Evolutionary conservation across 2,888 invertebrate genomes (phyloP).

Genomic region (Aleiodes testaceus): DNA sequence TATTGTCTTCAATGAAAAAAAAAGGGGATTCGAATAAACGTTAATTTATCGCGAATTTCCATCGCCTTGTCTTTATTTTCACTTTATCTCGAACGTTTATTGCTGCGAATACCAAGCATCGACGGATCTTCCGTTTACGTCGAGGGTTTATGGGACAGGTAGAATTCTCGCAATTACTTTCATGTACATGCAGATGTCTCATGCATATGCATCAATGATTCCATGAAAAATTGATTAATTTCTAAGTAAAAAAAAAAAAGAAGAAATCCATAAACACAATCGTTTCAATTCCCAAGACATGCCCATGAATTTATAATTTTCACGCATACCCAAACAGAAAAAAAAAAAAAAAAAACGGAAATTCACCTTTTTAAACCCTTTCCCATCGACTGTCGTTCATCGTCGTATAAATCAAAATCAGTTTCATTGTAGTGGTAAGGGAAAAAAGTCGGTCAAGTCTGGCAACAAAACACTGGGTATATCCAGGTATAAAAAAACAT

Average conservation of each 20-base stretch:
- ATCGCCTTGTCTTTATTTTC: slow-evolving; percentile 6
- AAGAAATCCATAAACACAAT: slow-evolving; percentile 35
- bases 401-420: slow-evolving; percentile 73
- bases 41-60: slow-evolving; percentile 58
- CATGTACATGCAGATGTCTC: no score
- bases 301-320: slow-evolving; percentile 72
- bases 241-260: no score
- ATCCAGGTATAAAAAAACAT: slow-evolving; percentile 66
- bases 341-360: slow-evolving; percentile 17
- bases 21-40: slow-evolving; percentile 52
- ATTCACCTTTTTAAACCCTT: slow-evolving; percentile 52
- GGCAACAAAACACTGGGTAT: slow-evolving; percentile 61
- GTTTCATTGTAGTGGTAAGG: slow-evolving; percentile 63
- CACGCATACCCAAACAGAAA: slow-evolving; percentile 54
- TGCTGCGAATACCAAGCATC: slow-evolving; percentile 50
- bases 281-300: slow-evolving; percentile 58
- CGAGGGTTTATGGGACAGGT: slow-evolving; percentile 38
- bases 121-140: slow-evolving; percentile 46
- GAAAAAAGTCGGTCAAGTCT: slow-evolving; percentile 71
- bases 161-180: slow-evolving; percentile 39
- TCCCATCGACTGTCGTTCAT: slow-evolving; percentile 65
- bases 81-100: slow-evolving; percentile 45
- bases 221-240: background rate
- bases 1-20: no score
- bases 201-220: slow-evolving; percentile 8